Conservation (phyloP, 2,888 invertebrate genomes). For the Dicranocentrus wangi region DNA sequence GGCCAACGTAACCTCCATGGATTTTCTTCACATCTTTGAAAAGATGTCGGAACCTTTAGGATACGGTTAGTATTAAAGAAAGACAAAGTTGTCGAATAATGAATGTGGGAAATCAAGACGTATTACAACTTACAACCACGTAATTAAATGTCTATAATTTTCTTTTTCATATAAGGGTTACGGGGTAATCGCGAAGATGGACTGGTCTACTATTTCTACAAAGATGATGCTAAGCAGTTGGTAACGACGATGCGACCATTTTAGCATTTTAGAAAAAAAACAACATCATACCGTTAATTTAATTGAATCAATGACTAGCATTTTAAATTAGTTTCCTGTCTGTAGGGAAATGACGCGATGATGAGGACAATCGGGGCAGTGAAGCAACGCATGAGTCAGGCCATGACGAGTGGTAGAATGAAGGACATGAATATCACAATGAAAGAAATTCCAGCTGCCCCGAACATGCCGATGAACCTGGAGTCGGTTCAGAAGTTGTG, state of each 20-base stretch:
- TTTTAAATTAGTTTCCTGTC: too few species aligned
- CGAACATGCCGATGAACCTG: conserved; percentile 54
- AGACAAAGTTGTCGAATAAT: neutral
- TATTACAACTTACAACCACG: neutral
- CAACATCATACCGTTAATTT: too few species aligned
- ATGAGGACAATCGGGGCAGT: conserved; percentile 11
- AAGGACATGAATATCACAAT: conserved; percentile 23
- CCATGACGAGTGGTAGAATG: neutral
- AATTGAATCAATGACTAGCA: too few species aligned
- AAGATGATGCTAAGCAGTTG: too few species aligned
- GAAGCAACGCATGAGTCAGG: neutral
- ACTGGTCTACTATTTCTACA: too few species aligned
- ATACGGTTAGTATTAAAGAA: conserved; percentile 34
- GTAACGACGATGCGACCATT: too few species aligned
- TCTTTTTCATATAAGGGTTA: conserved; percentile 43
- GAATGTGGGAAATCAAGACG: too few species aligned
- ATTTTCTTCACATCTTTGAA: conserved; percentile 62
- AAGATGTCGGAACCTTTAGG: conserved; percentile 61
- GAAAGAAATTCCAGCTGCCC: neutral
- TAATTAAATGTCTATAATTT: neutral
- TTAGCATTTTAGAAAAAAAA: too few species aligned
- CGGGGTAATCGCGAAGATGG: conserved; percentile 28
- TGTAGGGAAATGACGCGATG: conserved; percentile 33
- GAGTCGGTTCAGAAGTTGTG: conserved; percentile 37
- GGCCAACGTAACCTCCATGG: conserved; percentile 16